phyloP scores from a whole-genome alignment of 1,140 invertebrate genomes.

The Whitmania pigra region DNA sequence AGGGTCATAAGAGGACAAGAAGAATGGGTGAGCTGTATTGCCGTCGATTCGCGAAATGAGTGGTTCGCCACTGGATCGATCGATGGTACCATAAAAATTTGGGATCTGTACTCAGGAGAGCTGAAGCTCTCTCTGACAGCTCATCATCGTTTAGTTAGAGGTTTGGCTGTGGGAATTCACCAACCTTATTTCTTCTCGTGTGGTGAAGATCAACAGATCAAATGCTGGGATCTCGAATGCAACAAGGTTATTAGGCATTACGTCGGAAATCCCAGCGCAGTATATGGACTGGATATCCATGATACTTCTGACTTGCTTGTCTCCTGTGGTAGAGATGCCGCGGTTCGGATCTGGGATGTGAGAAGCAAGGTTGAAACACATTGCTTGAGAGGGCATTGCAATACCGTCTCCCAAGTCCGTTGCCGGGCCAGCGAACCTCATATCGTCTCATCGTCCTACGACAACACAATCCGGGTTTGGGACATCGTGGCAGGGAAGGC shows the following conservation, averaged over 20 bases:
- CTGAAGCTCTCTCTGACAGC: conserved; percentile 94
- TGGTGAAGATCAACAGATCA: conserved; percentile 97
- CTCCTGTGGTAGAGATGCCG: conserved; percentile 84
- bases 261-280: conserved; percentile 93
- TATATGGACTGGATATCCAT: conserved; percentile 84
- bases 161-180: conserved; percentile 75
- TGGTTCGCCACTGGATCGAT: conserved; percentile 85
- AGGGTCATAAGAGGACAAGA: conserved; percentile 92
- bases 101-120: conserved; percentile 89
- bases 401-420: conserved; percentile 85
- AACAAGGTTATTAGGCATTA: conserved; percentile 98
- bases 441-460: conserved; percentile 57
- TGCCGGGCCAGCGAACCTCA: conserved; percentile 86
- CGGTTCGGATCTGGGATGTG: conserved; percentile 90
- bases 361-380: conserved; percentile 96
- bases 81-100: conserved; percentile 97
- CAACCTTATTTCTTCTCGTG: conserved; percentile 98
- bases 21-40: conserved; percentile 93
- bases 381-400: conserved; percentile 87
- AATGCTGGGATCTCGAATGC: conserved; percentile 98
- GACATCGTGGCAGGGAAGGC: conserved; percentile 91
- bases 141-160: conserved; percentile 89
- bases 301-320: conserved; percentile 88
- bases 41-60: conserved; percentile 94
- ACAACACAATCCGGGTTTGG: conserved; percentile 75